Evolutionary conservation across 1,140 invertebrate genomes (phyloP).

Genomic region (Mycetomoellerius zeteki): DNA sequence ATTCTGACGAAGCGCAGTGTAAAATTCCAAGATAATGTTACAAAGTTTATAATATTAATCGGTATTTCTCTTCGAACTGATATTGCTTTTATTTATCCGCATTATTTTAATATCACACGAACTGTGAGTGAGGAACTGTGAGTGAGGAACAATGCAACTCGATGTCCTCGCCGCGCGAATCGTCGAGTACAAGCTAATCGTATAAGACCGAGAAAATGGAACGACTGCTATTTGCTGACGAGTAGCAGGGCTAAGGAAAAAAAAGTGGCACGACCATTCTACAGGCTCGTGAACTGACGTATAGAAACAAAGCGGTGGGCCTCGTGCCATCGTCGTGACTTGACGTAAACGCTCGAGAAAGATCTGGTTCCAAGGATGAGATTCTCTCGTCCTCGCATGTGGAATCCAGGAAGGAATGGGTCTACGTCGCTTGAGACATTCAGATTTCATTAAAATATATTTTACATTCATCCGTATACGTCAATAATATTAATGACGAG

Average conservation of each 20-base stretch:
- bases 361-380: constrained; percentile 78
- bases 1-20: background rate
- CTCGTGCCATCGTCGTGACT: constrained; percentile 77
- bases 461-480: background rate
- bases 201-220: constrained; percentile 56
- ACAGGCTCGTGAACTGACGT: constrained; percentile 16
- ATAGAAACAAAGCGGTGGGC: constrained; percentile 64
- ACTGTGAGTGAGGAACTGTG: background rate
- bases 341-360: constrained; percentile 69
- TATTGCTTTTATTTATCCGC: background rate
- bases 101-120: background rate
- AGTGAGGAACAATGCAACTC: constrained; percentile 11
- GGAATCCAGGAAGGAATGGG: constrained; percentile 81
- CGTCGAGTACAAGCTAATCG: constrained; percentile 29
- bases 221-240: constrained; percentile 65
- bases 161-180: constrained; percentile 5
- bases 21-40: background rate
- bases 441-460: constrained; percentile 19
- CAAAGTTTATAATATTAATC: background rate
- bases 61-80: background rate
- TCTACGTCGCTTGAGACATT: constrained; percentile 4
- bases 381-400: constrained; percentile 76
- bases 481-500: background rate
- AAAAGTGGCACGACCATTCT: constrained; percentile 31
- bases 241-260: constrained; percentile 61